A percentile compares a stretch with the other conserved stretches of the same genome.
These are phyloP conservation scores for Eupithecia subfuscata DNA, from an alignment of 2,888 invertebrate species.

Conservation along the genomic window DNA sequence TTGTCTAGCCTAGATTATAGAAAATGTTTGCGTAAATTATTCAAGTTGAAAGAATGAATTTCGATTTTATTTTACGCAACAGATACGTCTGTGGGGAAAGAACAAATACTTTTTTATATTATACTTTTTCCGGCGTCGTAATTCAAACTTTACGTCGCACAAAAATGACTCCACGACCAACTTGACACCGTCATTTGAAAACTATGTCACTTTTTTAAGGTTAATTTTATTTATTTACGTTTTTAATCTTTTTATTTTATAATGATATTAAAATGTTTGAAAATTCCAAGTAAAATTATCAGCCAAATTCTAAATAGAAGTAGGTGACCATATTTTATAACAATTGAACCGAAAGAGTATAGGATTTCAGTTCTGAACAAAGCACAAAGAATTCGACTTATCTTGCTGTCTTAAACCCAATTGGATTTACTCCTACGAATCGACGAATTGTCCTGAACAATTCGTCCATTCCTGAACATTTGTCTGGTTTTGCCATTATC, in stretches of 20 bases:
- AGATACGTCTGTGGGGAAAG: not conserved
- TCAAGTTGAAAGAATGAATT: no score
- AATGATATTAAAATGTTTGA: slow-evolving; percentile 47
- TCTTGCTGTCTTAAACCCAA: no score
- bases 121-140: not conserved
- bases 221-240: slow-evolving; percentile 9
- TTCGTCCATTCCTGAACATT: no score
- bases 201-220: slow-evolving; percentile 6
- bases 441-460: no score
- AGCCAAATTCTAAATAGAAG: slow-evolving; percentile 26
- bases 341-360: not conserved
- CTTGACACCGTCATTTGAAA: not conserved
- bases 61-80: no score
- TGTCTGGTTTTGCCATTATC: no score
- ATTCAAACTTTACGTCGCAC: not conserved
- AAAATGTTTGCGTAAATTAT: no score
- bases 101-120: not conserved
- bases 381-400: not conserved
- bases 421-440: no score
- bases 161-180: not conserved
- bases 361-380: not conserved
- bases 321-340: slow-evolving; percentile 1
- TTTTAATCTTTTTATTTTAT: slow-evolving; percentile 11
- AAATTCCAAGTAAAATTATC: slow-evolving; percentile 57
- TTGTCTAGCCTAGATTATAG: no score